Evolutionary conservation across 2,888 invertebrate genomes (phyloP).

Genomic region (Arge pagana): DNA sequence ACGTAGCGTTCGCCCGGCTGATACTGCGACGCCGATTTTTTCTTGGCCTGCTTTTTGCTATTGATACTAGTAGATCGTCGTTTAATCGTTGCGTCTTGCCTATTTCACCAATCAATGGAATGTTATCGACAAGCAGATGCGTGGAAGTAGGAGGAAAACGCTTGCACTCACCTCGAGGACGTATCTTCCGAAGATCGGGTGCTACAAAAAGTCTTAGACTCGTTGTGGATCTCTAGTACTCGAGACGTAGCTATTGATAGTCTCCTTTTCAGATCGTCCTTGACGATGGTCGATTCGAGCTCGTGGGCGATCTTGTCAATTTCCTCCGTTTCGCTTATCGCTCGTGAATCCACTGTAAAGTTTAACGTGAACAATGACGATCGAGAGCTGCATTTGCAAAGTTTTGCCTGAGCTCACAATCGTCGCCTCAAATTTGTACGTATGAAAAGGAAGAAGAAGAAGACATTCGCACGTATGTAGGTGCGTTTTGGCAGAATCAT

Average conservation of each 20-base stretch:
- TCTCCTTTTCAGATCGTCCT: slow-evolving; percentile 71
- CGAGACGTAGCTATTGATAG: slow-evolving; percentile 70
- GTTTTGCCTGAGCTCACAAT: too few species aligned
- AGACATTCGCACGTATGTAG: too few species aligned
- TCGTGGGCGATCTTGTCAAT: slow-evolving; percentile 77
- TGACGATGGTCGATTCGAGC: slow-evolving; percentile 69
- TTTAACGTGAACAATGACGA: slow-evolving; percentile 43
- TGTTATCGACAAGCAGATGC: not conserved
- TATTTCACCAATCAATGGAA: slow-evolving; percentile 25
- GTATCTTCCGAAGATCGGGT: slow-evolving; percentile 59
- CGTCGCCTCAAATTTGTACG: too few species aligned
- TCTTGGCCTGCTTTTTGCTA: slow-evolving; percentile 44
- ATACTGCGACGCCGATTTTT: slow-evolving; percentile 38
- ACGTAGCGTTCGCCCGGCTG: slow-evolving; percentile 76
- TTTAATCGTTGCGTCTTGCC: slow-evolving; percentile 55
- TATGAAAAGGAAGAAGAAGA: too few species aligned
- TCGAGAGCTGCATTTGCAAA: too few species aligned
- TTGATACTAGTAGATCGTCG: slow-evolving; percentile 49
- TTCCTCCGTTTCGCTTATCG: slow-evolving; percentile 59
- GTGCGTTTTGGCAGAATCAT: too few species aligned
- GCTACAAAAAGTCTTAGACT: slow-evolving; percentile 63
- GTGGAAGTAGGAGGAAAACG: not conserved
- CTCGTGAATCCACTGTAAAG: slow-evolving; percentile 48
- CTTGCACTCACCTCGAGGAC: slow-evolving; percentile 55
- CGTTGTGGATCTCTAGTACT: slow-evolving; percentile 73